phyloP scores from a whole-genome alignment of 2,888 invertebrate species.

The Cryptophagus acutangulus region DNA sequence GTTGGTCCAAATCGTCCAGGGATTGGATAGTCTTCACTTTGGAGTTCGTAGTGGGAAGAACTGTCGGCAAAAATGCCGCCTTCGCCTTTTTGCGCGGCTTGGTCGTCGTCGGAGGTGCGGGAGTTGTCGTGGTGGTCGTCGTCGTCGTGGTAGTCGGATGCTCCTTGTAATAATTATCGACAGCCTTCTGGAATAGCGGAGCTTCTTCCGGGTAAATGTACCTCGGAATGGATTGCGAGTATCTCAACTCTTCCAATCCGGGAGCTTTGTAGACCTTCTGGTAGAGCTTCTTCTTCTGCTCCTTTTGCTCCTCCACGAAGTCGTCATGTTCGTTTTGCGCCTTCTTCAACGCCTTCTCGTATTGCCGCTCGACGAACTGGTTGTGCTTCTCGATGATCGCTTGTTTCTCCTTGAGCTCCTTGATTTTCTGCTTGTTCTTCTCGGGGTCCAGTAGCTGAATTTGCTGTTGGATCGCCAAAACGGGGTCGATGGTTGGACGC shows the following conservation, averaged over 20 bases:
- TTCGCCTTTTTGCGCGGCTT: constrained; percentile 9
- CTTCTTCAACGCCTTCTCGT: constrained; percentile 72
- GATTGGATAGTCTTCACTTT: constrained; percentile 46
- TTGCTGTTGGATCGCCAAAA: constrained; percentile 35
- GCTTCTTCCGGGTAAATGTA: constrained; percentile 61
- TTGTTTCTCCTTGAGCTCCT: constrained; percentile 67
- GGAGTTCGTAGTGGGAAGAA: constrained; percentile 53
- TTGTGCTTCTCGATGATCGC: constrained; percentile 71
- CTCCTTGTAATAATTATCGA: constrained; percentile 62
- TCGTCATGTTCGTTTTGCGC: constrained; percentile 68
- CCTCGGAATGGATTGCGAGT: constrained; percentile 43
- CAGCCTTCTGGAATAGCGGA: constrained; percentile 59
- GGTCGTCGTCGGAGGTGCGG: constrained; percentile 56
- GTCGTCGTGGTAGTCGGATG: constrained; percentile 66
- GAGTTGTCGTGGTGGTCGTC: constrained; percentile 62
- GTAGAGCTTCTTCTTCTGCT: constrained; percentile 54
- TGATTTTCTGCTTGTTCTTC: constrained; percentile 60
- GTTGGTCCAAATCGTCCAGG: constrained; percentile 40
- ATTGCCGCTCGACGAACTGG: constrained; percentile 72
- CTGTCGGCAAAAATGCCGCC: constrained; percentile 44
- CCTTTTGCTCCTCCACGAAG: constrained; percentile 65
- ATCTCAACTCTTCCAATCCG: constrained; percentile 35
- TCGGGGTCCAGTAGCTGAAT: constrained; percentile 47
- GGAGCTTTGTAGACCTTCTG: constrained; percentile 42
- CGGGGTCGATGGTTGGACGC: constrained; percentile 35